A percentile compares a stretch with the other conserved stretches of the same genome.
Conservation (phyloP, 2,113 vertebrate genomes). For the Macheiramphus alcinus region DNA sequence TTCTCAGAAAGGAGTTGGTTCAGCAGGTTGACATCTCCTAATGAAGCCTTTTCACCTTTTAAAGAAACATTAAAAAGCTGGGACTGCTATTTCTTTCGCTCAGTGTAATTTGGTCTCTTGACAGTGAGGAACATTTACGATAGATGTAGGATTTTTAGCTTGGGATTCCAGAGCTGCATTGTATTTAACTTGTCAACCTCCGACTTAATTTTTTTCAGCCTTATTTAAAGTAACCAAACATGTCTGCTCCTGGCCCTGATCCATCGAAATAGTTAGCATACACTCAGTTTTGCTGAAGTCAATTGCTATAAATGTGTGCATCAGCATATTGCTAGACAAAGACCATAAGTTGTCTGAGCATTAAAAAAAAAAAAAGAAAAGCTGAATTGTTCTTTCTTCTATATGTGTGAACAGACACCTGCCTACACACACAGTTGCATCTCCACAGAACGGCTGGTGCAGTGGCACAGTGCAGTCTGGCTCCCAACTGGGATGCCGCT, state of each 20-base stretch:
- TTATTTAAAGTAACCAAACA: background rate
- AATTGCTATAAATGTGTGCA: background rate
- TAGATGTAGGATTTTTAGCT: background rate
- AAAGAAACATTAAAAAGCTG: background rate
- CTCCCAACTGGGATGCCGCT: background rate
- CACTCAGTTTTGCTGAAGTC: background rate
- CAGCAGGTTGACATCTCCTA: background rate
- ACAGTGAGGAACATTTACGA: background rate
- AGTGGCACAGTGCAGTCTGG: background rate
- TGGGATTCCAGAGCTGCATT: background rate
- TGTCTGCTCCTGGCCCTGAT: background rate
- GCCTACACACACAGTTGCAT: background rate
- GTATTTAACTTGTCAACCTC: background rate
- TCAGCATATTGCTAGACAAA: background rate
- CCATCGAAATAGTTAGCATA: background rate
- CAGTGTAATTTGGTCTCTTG: background rate
- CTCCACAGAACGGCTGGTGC: accelerated
- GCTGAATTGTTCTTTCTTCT: background rate
- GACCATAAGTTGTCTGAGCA: background rate
- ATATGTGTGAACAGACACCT: background rate
- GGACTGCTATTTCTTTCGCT: background rate
- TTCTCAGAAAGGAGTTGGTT: background rate
- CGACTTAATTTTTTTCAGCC: background rate
- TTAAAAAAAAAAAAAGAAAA: background rate
- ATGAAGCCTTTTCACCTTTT: background rate